Conservation (phyloP, 2,888 invertebrate species). For the Agrotis segetum region DNA sequence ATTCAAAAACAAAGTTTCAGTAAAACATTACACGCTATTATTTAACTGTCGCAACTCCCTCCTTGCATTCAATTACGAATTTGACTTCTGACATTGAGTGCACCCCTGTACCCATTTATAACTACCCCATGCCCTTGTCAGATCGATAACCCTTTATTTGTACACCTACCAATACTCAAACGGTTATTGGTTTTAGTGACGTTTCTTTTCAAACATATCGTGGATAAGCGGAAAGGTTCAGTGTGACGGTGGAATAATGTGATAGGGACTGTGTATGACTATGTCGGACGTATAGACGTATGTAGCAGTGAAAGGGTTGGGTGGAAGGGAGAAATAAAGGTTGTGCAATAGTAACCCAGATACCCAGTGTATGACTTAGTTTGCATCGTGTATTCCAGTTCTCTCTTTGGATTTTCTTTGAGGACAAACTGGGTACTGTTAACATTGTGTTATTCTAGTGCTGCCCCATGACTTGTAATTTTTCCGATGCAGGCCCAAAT, state of each 20-base stretch:
- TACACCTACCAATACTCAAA: slow-evolving; percentile 50
- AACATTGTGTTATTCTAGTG: too few species aligned
- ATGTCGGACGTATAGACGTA: not conserved
- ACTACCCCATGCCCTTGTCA: slow-evolving; percentile 58
- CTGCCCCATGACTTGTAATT: too few species aligned
- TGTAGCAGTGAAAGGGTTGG: slow-evolving; percentile 9
- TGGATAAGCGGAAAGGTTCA: slow-evolving; percentile 41
- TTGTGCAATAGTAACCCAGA: not conserved
- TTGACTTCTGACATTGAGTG: slow-evolving; percentile 57
- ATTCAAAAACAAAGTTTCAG: slow-evolving; percentile 14
- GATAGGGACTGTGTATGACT: slow-evolving; percentile 1
- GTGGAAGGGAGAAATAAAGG: not conserved
- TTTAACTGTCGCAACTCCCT: slow-evolving; percentile 44
- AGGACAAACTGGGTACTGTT: not conserved
- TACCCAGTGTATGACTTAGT: not conserved
- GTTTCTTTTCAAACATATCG: slow-evolving; percentile 40
- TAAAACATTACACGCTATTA: slow-evolving; percentile 45
- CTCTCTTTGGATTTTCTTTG: not conserved
- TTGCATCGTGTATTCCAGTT: not conserved
- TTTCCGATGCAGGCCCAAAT: too few species aligned
- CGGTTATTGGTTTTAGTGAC: slow-evolving; percentile 58
- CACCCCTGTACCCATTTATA: slow-evolving; percentile 54
- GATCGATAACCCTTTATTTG: slow-evolving; percentile 70
- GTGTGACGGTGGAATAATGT: slow-evolving; percentile 33
- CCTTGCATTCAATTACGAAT: slow-evolving; percentile 57